Base-by-base conservation (phyloP, 2,113 vertebrate genomes). In the Gambusia holbrooki region DNA sequence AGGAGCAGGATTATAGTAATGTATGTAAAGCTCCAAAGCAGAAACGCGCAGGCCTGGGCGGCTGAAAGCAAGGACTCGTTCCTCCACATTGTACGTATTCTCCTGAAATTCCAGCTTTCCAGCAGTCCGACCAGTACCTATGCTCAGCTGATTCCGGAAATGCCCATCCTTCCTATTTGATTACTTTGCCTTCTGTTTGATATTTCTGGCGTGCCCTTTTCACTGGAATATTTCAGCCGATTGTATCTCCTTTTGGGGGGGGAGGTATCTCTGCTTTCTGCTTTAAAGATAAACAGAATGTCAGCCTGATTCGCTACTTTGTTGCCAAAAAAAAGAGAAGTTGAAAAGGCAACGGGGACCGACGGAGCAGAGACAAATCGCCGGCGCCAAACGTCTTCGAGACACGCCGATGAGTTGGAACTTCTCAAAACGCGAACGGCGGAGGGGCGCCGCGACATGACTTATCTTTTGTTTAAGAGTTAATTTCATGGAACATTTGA, bases 141-240 rank as follows among this genome's bases (percentile, higher is more conserved):
- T 29, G 69, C 74, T 14, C 60, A 69, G 51, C 63, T 80, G 77
- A 79, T 84, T 84, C 78, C 48, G 6, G 32, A 58, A 15, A 32
- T 3, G 40, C 72, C 82, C 51, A 62, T 86, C 10, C 77, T 81
- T 86, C 67, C 79, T 77, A 80, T 89, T 81, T 82, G 67, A 89
- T 88, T 83, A 73, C 71, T 76, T 84, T 81, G 70, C 79, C 78
- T 17, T 71, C 70, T 40, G 67, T 87, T 89, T 90, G 75, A 88
- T 88, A 88, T 91, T 86, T 79, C 66, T 84, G 78, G 75, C 80
- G 84, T 87, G 81, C 81, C 88, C 88, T 92, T 92, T 91, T 90
- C 84, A 75, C 78, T 85, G 60, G 62, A 84, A 79, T 84, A 77
- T 80, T 83, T 84, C 76, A 63, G 13, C 28, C 84, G 83, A 89